Conservation (phyloP, 2,888 invertebrate genomes). For the Ischnus inquisitorius region DNA sequence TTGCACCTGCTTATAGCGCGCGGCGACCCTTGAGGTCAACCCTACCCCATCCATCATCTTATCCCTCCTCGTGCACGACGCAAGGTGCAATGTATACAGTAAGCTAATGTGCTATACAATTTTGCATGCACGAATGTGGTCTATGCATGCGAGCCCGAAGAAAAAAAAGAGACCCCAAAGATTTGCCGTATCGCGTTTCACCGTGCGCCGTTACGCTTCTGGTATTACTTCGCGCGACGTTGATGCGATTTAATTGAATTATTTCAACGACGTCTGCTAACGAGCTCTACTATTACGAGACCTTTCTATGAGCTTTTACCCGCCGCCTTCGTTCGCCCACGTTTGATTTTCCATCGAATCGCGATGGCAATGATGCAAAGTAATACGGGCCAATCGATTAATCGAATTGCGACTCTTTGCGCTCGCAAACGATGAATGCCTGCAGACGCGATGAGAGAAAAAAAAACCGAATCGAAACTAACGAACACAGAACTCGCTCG, state of each 20-base stretch:
- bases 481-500: neutral
- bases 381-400: no score
- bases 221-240: conserved; percentile 19
- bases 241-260: conserved; percentile 52
- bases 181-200: conserved; percentile 60
- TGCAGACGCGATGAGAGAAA: no score
- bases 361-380: no score
- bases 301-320: no score
- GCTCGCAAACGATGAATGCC: no score
- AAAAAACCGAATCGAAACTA: no score
- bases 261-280: neutral
- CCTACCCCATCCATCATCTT: conserved; percentile 42
- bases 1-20: conserved; percentile 42
- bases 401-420: no score
- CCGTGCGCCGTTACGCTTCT: conserved; percentile 42
- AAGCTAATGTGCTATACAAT: neutral
- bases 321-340: no score
- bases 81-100: conserved; percentile 5
- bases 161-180: conserved; percentile 45
- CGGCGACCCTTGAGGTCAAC: conserved; percentile 56
- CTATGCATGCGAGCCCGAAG: neutral
- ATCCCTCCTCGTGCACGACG: neutral
- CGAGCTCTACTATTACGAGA: no score
- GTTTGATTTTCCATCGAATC: no score
- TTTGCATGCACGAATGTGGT: neutral